phyloP scores from a whole-genome alignment of 2,113 vertebrate species.

The Rattus rattus region DNA sequence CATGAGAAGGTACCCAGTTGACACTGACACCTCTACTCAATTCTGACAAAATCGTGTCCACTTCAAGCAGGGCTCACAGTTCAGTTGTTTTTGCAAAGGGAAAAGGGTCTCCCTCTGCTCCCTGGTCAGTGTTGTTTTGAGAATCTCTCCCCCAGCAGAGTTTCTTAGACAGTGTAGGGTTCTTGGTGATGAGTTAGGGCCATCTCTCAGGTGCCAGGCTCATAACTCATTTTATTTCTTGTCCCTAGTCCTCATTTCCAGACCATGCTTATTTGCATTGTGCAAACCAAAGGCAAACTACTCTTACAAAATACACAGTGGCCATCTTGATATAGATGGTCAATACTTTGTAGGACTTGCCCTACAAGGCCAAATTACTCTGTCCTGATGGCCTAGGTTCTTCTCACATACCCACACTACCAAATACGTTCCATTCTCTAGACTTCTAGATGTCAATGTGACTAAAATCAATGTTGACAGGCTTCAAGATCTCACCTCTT shows the following conservation, averaged over 20 bases:
- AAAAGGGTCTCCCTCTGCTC: background rate
- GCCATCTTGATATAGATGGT: background rate
- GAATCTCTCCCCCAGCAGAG: slow-evolving; percentile 1
- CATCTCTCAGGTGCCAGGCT: background rate
- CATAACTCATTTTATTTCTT: background rate
- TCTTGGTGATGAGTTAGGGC: background rate
- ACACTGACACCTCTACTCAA: accelerated
- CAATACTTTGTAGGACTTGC: too few species aligned
- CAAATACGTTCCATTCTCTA: background rate
- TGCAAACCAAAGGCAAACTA: background rate
- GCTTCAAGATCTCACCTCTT: background rate
- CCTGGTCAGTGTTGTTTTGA: background rate
- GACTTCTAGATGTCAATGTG: background rate
- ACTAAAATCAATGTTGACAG: background rate
- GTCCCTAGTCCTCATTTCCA: background rate
- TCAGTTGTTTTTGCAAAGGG: background rate
- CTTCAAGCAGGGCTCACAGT: background rate
- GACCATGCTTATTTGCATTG: background rate
- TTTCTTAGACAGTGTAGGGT: background rate
- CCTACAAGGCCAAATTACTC: background rate
- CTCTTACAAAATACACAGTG: background rate
- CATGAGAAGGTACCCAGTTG: background rate
- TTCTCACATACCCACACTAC: background rate
- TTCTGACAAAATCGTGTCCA: background rate
- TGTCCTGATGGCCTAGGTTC: background rate